Percentiles rank a stretch among this genome's conserved stretches.
These are phyloP conservation scores for Leucopsar rothschildi DNA, from an alignment of 2,113 vertebrate genomes.

Conservation along the genomic window DNA sequence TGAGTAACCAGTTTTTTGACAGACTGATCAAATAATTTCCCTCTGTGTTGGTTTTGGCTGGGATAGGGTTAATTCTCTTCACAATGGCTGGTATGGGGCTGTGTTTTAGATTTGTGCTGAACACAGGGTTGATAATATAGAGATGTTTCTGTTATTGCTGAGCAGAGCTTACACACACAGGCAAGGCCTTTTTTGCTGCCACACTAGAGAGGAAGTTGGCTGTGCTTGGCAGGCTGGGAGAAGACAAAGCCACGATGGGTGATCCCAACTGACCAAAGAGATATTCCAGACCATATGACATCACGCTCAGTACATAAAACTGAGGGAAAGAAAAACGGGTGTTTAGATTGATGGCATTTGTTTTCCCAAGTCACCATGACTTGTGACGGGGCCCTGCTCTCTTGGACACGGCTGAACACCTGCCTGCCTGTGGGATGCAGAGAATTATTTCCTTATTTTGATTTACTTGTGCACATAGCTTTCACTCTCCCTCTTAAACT, in stretches of 20 bases:
- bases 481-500: neutral
- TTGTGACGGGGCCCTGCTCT: neutral
- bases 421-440: neutral
- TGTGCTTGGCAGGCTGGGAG: neutral
- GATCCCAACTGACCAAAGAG: neutral
- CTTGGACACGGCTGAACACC: neutral
- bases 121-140: neutral
- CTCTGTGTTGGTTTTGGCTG: neutral
- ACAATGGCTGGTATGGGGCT: neutral
- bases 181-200: neutral
- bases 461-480: neutral
- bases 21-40: neutral
- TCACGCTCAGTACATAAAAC: neutral
- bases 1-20: neutral
- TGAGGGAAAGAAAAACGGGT: neutral
- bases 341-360: neutral
- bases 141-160: neutral
- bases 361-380: neutral
- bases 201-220: neutral
- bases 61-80: neutral
- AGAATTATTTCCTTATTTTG: neutral
- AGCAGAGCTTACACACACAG: neutral
- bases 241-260: neutral
- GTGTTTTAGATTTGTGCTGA: neutral
- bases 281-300: neutral